A percentile compares a stretch with the other conserved stretches of the same genome.
Evolutionary conservation across 2,113 vertebrate genomes (phyloP).

Genomic region (Callionymus lyra): DNA sequence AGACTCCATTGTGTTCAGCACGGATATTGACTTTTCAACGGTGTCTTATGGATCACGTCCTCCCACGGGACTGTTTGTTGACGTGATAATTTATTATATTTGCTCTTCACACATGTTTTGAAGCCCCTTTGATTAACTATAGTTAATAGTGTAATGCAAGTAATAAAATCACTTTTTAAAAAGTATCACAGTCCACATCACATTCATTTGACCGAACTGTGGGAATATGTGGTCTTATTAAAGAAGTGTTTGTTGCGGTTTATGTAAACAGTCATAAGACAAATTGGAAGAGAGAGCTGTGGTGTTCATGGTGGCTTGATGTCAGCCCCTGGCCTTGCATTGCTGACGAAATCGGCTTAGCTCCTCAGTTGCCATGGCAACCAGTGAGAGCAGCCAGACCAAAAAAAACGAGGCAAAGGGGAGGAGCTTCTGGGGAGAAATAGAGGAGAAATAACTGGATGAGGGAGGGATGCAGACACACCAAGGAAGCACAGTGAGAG

Average conservation of each 20-base stretch:
- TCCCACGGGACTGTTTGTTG: neutral
- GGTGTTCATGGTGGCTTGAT: slow-evolving; percentile 58
- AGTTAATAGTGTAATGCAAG: too few relatives aligned
- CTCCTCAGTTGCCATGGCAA: slow-evolving; percentile 88
- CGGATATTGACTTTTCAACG: neutral
- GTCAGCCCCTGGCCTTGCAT: slow-evolving; percentile 76
- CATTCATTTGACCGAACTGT: too few relatives aligned
- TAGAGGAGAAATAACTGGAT: slow-evolving; percentile 71
- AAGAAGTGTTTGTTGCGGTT: slow-evolving; percentile 39
- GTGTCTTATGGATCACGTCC: slow-evolving; percentile 4
- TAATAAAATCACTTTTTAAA: too few relatives aligned
- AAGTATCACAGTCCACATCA: too few relatives aligned
- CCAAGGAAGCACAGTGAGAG: slow-evolving; percentile 62
- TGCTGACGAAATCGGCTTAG: slow-evolving; percentile 82
- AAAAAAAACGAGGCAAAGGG: slow-evolving; percentile 71
- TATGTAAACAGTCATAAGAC: slow-evolving; percentile 60
- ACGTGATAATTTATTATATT: too few relatives aligned
- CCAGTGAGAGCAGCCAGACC: slow-evolving; percentile 69
- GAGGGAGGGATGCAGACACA: slow-evolving; percentile 52
- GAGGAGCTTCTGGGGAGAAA: slow-evolving; percentile 72
- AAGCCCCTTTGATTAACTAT: too few relatives aligned
- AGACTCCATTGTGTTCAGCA: slow-evolving; percentile 9
- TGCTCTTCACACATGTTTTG: too few relatives aligned
- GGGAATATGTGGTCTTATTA: too few relatives aligned
- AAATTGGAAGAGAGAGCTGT: slow-evolving; percentile 31